These are phyloP conservation scores for Syndactyla subalaris DNA, from an alignment of 2,797 vertebrate species.

Conservation along the genomic window DNA sequence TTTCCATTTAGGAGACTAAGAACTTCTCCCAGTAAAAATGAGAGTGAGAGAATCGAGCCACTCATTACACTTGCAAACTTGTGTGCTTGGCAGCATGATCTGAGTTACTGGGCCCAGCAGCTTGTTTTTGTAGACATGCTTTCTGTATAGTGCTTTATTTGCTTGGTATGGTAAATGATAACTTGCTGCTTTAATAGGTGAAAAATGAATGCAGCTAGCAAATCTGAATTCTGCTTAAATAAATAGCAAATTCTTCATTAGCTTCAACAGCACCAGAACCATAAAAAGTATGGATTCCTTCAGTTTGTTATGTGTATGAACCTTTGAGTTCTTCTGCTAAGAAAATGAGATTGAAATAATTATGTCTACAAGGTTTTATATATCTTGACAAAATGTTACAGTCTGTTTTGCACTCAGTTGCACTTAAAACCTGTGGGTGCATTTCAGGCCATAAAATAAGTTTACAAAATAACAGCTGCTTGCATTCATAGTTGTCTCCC, in stretches of 20 bases:
- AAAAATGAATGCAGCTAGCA: neutral
- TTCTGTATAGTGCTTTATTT: neutral
- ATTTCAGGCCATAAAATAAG: conserved; percentile 11
- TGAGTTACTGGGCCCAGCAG: neutral
- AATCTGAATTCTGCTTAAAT: neutral
- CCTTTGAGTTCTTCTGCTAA: neutral
- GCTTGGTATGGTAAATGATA: neutral
- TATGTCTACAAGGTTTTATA: neutral
- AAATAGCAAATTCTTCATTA: neutral
- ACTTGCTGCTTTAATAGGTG: neutral
- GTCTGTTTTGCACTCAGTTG: neutral
- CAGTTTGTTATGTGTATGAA: neutral
- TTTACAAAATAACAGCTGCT: neutral
- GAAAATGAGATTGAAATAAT: conserved; percentile 22
- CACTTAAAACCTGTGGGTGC: conserved; percentile 33
- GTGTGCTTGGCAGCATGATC: neutral
- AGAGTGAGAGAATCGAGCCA: neutral
- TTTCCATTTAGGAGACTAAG: neutral
- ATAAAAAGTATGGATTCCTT: neutral
- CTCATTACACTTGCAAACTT: neutral
- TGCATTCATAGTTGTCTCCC: neutral
- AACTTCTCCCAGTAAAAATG: neutral
- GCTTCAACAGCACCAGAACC: neutral
- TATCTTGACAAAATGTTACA: conserved; percentile 23
- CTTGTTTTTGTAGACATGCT: neutral